Conservation (phyloP, 1,140 invertebrate species). For the Teleogryllus occipitalis region DNA sequence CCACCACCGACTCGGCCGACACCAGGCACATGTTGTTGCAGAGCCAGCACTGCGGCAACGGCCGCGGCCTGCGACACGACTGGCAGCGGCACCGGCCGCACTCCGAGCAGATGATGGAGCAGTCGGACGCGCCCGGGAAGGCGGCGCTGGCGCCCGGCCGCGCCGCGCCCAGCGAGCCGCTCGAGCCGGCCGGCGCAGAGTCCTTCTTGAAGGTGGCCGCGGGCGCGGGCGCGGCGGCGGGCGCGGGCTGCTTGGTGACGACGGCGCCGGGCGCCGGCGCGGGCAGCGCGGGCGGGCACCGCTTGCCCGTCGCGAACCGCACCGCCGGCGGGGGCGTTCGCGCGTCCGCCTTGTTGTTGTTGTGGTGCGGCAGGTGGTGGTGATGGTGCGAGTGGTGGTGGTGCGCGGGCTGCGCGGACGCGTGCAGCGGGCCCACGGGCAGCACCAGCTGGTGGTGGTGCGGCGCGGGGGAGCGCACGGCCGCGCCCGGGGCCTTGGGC, state of each 20-base stretch:
- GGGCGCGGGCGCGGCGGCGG: conserved; percentile 25
- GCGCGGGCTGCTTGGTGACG: conserved; percentile 26
- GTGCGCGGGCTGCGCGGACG: conserved; percentile 22
- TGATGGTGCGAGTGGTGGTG: conserved; percentile 15
- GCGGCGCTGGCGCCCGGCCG: conserved; percentile 20
- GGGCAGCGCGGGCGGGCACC: neutral
- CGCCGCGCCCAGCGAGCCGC: conserved; percentile 20
- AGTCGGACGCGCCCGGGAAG: conserved; percentile 27
- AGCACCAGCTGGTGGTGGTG: conserved; percentile 26
- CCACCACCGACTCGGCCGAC: conserved; percentile 75
- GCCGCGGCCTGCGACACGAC: conserved; percentile 72
- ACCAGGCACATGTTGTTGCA: conserved; percentile 78
- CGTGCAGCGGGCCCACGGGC: conserved; percentile 29
- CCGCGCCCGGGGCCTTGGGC: conserved; percentile 20
- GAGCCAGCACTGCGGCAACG: conserved; percentile 78
- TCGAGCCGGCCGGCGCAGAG: conserved; percentile 25
- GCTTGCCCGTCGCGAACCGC: conserved; percentile 25
- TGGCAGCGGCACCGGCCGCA: conserved; percentile 82
- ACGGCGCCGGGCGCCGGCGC: conserved; percentile 15
- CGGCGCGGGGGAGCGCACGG: conserved; percentile 20
- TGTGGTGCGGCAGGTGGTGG: conserved; percentile 27
- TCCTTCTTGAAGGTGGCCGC: conserved; percentile 27
- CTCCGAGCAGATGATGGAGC: conserved; percentile 70
- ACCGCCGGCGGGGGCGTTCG: conserved; percentile 22
- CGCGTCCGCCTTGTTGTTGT: conserved; percentile 25